Evolutionary conservation across 2,797 vertebrate genomes (phyloP), one percentile per base, ranked within the genome.

Genomic region (Phataginus tetradactyla): DNA sequence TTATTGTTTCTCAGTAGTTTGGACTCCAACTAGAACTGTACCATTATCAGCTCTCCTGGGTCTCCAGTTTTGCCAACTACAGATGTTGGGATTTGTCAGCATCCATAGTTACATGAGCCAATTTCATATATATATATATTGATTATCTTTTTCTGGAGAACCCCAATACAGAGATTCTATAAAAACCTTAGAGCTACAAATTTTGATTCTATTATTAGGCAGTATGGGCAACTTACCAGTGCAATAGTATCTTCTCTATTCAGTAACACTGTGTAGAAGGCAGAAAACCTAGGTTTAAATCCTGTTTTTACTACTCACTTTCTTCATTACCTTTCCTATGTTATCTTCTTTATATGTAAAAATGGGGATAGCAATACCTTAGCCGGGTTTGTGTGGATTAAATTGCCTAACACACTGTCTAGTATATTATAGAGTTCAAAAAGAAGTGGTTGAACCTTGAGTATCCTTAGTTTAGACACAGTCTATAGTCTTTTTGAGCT

Each of bases 221-320:
- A 53, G 4, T 39, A 63, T 39, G 29, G 39, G 8, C 7, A 90
- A 86, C 45, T 20, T 64, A 42, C 3, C 37, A 14, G 8, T 79
- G 9, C 53, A 51, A 4, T 80, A 86, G 27, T 81, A 75, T 86
- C 17, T 77, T n/a, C 75, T 69, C 42, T 34, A 75, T 80, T 57
- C 45, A 77, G 1, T 51, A 27, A 79, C 17, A 59, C 68, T 66
- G n/a, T 75, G 11, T 81, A 66, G n/a, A 92, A 92, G 23, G 20
- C 57, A 87, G 64, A 77, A 90, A 93, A 66, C 37, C 20, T 39
- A 39, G 20, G 13, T 69, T 88, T 95, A 88, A 91, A 91, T 78
- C 21, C 29, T 55, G 37, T 15, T 3, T 79, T 90, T 75, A 45
- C 7, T 92, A 90, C 17, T 90, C 4, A 72, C 7, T 84, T 90